Evolutionary conservation across 1,140 invertebrate species (phyloP).

Genomic region (Mactra quadrangularis): DNA sequence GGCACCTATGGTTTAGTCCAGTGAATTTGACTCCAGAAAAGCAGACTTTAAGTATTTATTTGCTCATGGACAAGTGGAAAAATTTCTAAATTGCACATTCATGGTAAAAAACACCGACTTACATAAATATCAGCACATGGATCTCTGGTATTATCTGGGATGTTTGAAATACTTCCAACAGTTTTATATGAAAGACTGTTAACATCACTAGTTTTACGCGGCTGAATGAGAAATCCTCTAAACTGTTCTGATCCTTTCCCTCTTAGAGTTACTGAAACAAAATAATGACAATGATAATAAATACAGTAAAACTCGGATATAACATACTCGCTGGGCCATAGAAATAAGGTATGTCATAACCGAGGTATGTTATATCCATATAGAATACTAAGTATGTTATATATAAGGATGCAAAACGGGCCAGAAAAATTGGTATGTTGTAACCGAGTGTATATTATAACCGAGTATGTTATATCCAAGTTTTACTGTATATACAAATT

Average conservation of each 20-base stretch:
- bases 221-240: conserved; percentile 43
- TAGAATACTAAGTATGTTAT: too few species aligned
- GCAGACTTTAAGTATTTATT: not conserved
- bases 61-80: not conserved
- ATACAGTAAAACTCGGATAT: not conserved
- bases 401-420: too few species aligned
- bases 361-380: too few species aligned
- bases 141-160: not conserved
- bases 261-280: conserved; percentile 35
- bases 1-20: too few species aligned
- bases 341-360: too few species aligned
- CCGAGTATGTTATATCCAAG: too few species aligned
- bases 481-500: too few species aligned
- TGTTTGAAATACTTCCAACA: not conserved
- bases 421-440: too few species aligned
- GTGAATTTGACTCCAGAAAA: not conserved
- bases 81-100: not conserved
- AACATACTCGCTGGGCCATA: too few species aligned
- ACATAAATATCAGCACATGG: not conserved
- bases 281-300: not conserved
- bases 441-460: too few species aligned
- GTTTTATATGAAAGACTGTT: conserved; percentile 13
- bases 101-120: not conserved
- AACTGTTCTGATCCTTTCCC: not conserved
- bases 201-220: conserved; percentile 16